Evolutionary conservation across 2,797 vertebrate species (phyloP).

Genomic region (Linurgus olivaceus): DNA sequence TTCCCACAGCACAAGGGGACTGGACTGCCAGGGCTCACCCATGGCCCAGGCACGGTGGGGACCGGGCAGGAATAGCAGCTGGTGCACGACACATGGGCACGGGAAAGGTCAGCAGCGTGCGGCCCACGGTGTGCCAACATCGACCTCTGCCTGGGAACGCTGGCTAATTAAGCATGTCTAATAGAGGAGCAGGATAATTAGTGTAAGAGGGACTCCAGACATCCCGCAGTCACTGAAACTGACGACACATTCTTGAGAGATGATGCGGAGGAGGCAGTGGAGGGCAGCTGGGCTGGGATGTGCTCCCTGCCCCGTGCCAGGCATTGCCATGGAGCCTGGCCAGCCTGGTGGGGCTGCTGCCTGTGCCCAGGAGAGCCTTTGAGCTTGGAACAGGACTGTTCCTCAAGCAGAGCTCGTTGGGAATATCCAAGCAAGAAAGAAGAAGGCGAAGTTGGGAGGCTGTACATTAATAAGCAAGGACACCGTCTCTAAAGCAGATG

Average conservation of each 20-base stretch:
- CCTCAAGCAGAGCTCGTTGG: neutral
- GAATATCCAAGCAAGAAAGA: neutral
- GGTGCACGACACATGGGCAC: accelerated
- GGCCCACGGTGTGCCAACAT: neutral
- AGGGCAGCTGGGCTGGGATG: neutral
- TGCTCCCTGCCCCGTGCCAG: neutral
- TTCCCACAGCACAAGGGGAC: neutral
- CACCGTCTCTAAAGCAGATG: neutral
- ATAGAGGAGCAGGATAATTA: slow-evolving; percentile 32
- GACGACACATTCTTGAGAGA: neutral
- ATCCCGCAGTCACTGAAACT: neutral
- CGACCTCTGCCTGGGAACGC: neutral
- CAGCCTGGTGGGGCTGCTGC: neutral
- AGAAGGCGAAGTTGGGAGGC: neutral
- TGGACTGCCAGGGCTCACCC: neutral
- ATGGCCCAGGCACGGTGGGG: accelerated
- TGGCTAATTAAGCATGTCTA: slow-evolving; percentile 57
- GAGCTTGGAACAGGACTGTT: neutral
- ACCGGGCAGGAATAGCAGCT: neutral
- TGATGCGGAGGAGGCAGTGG: neutral
- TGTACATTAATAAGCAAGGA: neutral
- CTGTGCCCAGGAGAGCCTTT: accelerated
- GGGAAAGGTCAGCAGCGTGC: neutral
- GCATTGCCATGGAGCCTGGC: accelerated
- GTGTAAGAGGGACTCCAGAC: slow-evolving; percentile 2